Percentiles rank a stretch among this genome's conserved stretches.
These are phyloP conservation scores for Danaus chrysippus DNA, from an alignment of 2,888 invertebrate species.

Conservation along the genomic window DNA sequence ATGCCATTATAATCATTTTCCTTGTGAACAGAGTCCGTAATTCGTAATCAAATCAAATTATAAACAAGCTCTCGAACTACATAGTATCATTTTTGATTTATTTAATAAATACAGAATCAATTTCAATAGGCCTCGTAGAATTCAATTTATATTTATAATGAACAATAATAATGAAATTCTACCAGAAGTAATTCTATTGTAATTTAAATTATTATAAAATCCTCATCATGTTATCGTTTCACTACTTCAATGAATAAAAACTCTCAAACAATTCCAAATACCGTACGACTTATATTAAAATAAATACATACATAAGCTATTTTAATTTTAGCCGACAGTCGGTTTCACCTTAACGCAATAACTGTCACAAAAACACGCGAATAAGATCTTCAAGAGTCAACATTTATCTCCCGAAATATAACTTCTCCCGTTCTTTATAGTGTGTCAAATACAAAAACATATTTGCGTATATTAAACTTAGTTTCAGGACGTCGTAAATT, in stretches of 20 bases:
- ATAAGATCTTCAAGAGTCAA: conserved; percentile 11
- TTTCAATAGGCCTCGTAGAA: no score
- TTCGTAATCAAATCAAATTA: no score
- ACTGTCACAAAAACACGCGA: conserved; percentile 28
- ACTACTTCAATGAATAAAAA: no score
- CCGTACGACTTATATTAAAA: neutral
- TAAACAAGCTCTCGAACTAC: no score
- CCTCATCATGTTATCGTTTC: no score
- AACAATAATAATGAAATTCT: no score
- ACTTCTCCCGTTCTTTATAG: neutral
- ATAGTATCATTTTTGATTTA: no score
- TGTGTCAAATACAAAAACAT: neutral
- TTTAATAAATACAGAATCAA: no score
- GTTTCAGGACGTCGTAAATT: neutral
- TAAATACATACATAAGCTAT: conserved; percentile 3
- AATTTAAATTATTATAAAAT: no score
- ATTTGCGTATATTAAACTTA: neutral
- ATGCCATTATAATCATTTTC: neutral
- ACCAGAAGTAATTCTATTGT: no score
- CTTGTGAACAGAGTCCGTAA: no score
- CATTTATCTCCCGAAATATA: neutral
- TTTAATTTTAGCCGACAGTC: conserved; percentile 18
- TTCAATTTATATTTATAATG: no score
- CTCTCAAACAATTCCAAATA: neutral
- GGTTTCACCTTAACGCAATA: conserved; percentile 27